phyloP scores from a whole-genome alignment of 2,113 vertebrate genomes.

The Balaeniceps rex region DNA sequence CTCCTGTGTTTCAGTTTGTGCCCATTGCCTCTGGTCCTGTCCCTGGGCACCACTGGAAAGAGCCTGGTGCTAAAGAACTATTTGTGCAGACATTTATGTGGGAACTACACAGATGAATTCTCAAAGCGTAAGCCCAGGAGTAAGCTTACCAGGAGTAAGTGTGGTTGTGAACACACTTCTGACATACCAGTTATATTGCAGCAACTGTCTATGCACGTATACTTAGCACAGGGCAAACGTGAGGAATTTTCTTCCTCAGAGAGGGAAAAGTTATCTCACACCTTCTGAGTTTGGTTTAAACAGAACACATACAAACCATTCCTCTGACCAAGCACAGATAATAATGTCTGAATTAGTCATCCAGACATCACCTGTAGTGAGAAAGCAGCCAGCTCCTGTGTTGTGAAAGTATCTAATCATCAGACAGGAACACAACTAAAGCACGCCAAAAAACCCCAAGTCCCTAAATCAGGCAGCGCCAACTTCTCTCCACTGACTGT shows the following conservation, averaged over 20 bases:
- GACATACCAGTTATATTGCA: not conserved
- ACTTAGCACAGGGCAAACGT: not conserved
- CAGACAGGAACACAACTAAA: not conserved
- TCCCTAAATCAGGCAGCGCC: not conserved
- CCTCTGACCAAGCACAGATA: not conserved
- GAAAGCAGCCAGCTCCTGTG: not conserved
- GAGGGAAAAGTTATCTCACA: not conserved
- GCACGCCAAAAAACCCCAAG: fast-evolving
- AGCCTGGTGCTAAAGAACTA: not conserved
- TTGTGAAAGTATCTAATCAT: not conserved
- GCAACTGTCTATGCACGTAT: not conserved
- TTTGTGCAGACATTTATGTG: not conserved
- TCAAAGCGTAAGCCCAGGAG: not conserved
- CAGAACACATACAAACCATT: not conserved
- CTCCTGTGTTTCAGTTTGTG: not conserved
- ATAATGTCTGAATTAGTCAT: not conserved
- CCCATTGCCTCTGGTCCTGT: not conserved
- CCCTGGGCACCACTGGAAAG: not conserved
- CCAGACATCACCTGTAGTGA: not conserved
- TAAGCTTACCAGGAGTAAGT: not conserved
- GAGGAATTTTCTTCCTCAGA: not conserved
- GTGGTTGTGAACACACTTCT: not conserved
- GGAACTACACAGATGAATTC: not conserved
- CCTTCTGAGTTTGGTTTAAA: not conserved
- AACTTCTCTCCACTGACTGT: not conserved